A percentile compares a stretch with the other conserved stretches of the same genome.
phyloP scores from a whole-genome alignment of 2,888 invertebrate genomes.

The Liopterus haemorrhoidalis region DNA sequence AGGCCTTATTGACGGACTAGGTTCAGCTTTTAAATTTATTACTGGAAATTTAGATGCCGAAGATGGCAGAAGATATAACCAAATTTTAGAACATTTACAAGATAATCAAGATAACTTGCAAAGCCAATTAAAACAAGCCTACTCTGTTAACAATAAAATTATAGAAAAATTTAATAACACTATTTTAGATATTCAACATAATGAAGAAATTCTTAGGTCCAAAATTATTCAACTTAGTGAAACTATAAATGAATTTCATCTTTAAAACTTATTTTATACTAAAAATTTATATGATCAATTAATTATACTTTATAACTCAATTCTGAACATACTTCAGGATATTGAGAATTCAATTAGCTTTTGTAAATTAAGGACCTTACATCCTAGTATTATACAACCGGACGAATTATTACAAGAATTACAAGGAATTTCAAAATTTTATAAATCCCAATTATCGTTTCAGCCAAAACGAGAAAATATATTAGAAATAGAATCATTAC shows the following conservation, averaged over 20 bases:
- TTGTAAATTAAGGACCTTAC: constrained; percentile 27
- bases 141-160: constrained; percentile 21
- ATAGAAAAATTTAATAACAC: constrained; percentile 23
- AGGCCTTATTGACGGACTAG: constrained; percentile 12
- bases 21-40: constrained; percentile 16
- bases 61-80: constrained; percentile 8
- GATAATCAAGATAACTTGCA: constrained; percentile 18
- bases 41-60: constrained; percentile 15
- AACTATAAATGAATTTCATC: constrained; percentile 10
- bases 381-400: too few relatives aligned
- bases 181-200: constrained; percentile 15
- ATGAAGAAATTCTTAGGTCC: constrained; percentile 21
- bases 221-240: constrained; percentile 16
- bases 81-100: constrained; percentile 6
- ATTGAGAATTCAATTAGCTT: constrained; percentile 29
- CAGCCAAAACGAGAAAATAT: too few relatives aligned
- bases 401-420: too few relatives aligned
- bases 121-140: constrained; percentile 22
- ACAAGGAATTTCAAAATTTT: too few relatives aligned
- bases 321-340: constrained; percentile 28
- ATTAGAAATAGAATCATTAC: constrained; percentile 7
- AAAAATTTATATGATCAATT: constrained; percentile 24
- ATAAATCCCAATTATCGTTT: too few relatives aligned
- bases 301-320: constrained; percentile 27
- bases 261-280: constrained; percentile 13